Evolutionary conservation across 1,140 invertebrate species (phyloP).

Genomic region (Procambarus virginalis): DNA sequence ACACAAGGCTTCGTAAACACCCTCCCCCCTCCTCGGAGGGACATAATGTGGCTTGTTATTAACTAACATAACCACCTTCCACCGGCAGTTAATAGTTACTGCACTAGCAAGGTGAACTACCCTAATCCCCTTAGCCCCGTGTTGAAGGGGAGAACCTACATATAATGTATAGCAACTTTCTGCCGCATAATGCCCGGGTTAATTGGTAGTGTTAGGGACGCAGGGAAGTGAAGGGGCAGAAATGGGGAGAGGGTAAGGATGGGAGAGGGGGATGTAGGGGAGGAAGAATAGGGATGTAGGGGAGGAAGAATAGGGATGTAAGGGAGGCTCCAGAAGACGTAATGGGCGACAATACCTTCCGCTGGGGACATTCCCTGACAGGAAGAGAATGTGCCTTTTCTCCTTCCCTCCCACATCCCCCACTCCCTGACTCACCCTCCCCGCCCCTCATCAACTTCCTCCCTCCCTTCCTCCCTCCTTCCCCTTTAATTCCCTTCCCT

Average conservation of each 20-base stretch:
- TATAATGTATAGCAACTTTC: not conserved
- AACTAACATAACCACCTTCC: too few species aligned
- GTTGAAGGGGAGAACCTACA: not conserved
- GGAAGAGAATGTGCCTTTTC: not conserved
- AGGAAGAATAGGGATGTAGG: too few species aligned
- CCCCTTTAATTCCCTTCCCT: not conserved
- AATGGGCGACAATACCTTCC: slow-evolving; percentile 17
- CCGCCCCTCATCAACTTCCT: not conserved
- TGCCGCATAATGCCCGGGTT: not conserved
- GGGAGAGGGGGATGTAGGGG: not conserved
- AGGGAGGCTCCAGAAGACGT: not conserved
- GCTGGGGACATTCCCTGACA: slow-evolving; percentile 11
- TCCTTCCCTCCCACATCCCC: not conserved
- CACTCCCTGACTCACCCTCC: not conserved
- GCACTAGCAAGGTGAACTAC: too few species aligned
- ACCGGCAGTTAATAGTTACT: too few species aligned
- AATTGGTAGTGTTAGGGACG: not conserved
- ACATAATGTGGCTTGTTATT: too few species aligned
- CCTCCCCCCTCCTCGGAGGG: too few species aligned
- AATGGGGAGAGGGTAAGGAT: not conserved
- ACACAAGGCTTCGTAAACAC: too few species aligned
- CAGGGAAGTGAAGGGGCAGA: not conserved
- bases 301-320: not conserved
- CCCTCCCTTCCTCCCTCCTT: not conserved
- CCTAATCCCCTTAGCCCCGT: too few species aligned